These are phyloP conservation scores for Cavia aperea DNA, from an alignment of 2,113 vertebrate genomes.

Conservation along the genomic window DNA sequence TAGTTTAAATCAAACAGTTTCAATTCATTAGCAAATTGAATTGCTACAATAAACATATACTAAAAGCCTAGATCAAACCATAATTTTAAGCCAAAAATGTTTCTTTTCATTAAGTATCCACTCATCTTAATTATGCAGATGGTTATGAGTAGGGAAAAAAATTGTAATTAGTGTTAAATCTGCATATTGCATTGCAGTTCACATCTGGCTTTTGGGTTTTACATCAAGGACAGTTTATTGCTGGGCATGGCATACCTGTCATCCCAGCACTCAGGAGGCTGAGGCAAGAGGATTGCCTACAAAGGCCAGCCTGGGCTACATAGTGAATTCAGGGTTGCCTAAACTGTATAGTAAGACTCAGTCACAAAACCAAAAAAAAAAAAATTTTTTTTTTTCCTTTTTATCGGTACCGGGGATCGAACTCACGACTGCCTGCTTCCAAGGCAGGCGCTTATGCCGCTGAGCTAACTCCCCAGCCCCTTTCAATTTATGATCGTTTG, in stretches of 20 bases:
- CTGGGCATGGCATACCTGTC: neutral
- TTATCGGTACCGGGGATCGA: too few relatives aligned
- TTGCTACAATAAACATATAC: neutral
- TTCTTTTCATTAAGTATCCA: neutral
- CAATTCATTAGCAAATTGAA: neutral
- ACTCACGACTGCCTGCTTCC: too few relatives aligned
- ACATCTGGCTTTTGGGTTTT: neutral
- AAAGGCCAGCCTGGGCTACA: neutral
- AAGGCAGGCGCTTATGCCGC: too few relatives aligned
- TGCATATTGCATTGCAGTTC: neutral
- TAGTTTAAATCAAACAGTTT: slow-evolving; percentile 27
- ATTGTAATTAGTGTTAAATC: slow-evolving; percentile 5
- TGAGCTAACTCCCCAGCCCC: too few relatives aligned
- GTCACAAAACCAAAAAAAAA: neutral
- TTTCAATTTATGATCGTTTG: neutral
- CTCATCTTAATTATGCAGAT: neutral
- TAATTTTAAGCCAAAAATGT: slow-evolving; percentile 2
- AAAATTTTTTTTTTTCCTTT: neutral
- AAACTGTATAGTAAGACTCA: neutral
- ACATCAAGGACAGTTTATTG: neutral
- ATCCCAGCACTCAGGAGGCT: neutral
- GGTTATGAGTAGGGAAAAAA: neutral
- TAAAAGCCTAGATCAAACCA: neutral
- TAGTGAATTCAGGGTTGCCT: neutral
- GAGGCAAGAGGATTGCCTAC: neutral